These are phyloP conservation scores for Phortica magna DNA, from an alignment of 2,888 invertebrate species.

Conservation along the genomic window DNA sequence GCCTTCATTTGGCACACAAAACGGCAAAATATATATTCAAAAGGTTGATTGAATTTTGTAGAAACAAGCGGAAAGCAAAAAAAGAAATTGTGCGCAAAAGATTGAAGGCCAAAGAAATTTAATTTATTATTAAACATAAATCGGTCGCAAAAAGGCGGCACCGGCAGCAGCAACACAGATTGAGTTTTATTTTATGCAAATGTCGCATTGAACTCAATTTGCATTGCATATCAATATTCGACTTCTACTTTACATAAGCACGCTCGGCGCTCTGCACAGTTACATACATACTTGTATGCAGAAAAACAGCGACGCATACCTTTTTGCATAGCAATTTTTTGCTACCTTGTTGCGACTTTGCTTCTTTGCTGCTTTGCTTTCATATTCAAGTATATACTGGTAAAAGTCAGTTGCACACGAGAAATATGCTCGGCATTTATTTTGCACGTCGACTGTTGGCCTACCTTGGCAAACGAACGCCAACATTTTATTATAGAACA, in stretches of 20 bases:
- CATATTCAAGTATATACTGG: background rate
- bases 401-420: conserved; percentile 9
- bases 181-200: conserved; percentile 3
- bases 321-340: background rate
- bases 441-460: background rate
- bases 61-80: conserved; percentile 36
- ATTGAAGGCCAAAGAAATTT: conserved; percentile 23
- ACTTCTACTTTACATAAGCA: background rate
- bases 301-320: background rate
- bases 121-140: conserved; percentile 18
- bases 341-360: no score
- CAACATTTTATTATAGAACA: background rate
- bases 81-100: conserved; percentile 50
- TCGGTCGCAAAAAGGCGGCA: background rate
- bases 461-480: background rate
- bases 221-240: conserved; percentile 12
- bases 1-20: conserved; percentile 30
- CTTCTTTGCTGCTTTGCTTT: background rate
- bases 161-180: background rate
- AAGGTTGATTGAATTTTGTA: conserved; percentile 65
- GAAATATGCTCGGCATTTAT: background rate
- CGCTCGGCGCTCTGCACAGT: background rate
- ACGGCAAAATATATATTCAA: conserved; percentile 52
- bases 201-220: conserved; percentile 7
- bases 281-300: background rate